Conservation (phyloP, 2,113 vertebrate genomes). For the Columba livia region DNA sequence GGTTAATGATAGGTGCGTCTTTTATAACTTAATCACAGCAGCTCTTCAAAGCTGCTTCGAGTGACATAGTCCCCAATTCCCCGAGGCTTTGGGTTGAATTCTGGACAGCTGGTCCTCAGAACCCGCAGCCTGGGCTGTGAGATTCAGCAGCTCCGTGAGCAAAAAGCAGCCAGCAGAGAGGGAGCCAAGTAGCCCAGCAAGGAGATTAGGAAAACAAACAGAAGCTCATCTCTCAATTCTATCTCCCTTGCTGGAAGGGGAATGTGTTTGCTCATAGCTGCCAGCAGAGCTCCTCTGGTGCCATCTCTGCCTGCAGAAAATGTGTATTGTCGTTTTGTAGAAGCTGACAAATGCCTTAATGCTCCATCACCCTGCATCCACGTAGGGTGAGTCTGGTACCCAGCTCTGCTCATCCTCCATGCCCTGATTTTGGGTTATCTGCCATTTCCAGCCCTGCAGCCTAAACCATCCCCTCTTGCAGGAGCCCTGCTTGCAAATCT, state of each 20-base stretch:
- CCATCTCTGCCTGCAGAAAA: background rate
- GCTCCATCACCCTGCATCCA: background rate
- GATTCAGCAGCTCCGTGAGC: accelerated
- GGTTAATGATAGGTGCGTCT: too few relatives aligned
- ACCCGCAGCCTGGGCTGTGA: background rate
- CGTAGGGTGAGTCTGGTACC: background rate
- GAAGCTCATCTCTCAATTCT: background rate
- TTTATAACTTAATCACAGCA: too few relatives aligned
- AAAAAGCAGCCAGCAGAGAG: background rate
- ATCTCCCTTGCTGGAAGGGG: background rate
- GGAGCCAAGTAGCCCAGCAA: background rate
- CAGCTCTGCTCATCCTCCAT: background rate
- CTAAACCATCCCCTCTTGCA: background rate
- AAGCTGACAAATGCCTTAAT: background rate
- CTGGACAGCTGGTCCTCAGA: background rate
- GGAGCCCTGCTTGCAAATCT: background rate
- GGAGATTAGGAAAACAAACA: background rate
- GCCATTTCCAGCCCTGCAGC: background rate
- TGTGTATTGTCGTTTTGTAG: background rate
- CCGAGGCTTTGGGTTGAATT: background rate
- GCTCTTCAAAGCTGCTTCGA: background rate
- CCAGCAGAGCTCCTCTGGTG: background rate
- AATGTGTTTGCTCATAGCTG: background rate
- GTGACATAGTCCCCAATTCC: background rate
- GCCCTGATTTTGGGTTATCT: background rate